Evolutionary conservation across 2,113 vertebrate species (phyloP), one percentile per base, ranked within the genome.

Genomic region (Neopipo cinnamomea): DNA sequence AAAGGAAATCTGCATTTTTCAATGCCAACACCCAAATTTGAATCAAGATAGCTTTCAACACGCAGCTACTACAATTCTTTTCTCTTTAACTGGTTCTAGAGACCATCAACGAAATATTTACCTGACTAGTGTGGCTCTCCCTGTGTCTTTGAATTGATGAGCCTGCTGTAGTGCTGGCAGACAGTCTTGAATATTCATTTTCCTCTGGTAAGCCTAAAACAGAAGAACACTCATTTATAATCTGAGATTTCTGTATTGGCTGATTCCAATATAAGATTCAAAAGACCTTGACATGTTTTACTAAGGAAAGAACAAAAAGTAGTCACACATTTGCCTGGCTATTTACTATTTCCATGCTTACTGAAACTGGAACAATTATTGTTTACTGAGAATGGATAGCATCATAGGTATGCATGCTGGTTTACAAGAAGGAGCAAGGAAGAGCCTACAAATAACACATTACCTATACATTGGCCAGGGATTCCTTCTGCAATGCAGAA

Each of bases 81-180:
- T 46, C 16, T 61, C 31, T 87, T 73, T 39, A 25, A 68, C 7
- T 33, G 8, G 10, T 44, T 46, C 22, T 25, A n/a, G 17, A 58
- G 42, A n/a, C 3, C 2, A 4, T 4, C 15, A 22, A 3, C 41
- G 31, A 66, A 44, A 47, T 50, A 66, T 81, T 98, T 98, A 99
- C 99, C 99, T 99, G 99, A 90, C 97, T 98, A 28, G 98, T 98
- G 96, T 99, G 99, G 76, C 98, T 98, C 96, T 99, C 99, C 96
- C 98, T 98, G 50, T 98, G 98, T 91, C 98, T 98, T 98, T 98
- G 98, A 83, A 98, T 93, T 2, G 98, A 96, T 35, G 96, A 97
- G 11, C 98, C 74, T 37, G 97, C 92, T 2, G 78, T 93, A 91
- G 94, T 97, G 82, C 97, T 97, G 74, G 96, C 96, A 22, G 98